phyloP scores from a whole-genome alignment of 2,797 vertebrate genomes.

The Parambassis ranga region DNA sequence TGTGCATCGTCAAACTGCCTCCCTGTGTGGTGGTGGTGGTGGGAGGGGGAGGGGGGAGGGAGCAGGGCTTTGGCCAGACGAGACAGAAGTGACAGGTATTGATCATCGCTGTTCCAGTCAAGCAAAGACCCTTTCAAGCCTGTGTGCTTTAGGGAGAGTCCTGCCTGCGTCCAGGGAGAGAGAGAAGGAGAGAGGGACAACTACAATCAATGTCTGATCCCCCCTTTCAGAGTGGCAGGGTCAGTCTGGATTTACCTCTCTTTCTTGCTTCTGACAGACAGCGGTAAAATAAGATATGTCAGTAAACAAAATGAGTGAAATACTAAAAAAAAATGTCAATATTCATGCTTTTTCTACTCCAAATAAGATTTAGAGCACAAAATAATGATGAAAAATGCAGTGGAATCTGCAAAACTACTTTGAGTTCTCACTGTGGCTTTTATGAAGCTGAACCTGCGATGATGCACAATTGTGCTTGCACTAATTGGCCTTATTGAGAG shows the following conservation, averaged over 20 bases:
- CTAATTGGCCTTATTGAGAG: slow-evolving; percentile 14
- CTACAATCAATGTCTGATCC: slow-evolving; percentile 70
- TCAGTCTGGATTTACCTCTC: slow-evolving; percentile 57
- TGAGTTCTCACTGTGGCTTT: neutral
- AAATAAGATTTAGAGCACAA: neutral
- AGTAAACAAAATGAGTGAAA: slow-evolving; percentile 30
- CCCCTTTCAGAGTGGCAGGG: slow-evolving; percentile 38
- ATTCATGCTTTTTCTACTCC: slow-evolving; percentile 1
- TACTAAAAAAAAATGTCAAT: slow-evolving; percentile 31
- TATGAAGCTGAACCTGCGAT: neutral
- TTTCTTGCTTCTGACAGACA: slow-evolving; percentile 55
- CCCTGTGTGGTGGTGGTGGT: neutral
- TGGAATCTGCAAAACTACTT: neutral
- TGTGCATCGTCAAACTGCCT: neutral
- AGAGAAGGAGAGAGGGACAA: slow-evolving; percentile 41
- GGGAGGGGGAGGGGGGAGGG: slow-evolving; percentile 12
- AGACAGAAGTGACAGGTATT: slow-evolving; percentile 82
- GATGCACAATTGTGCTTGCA: neutral
- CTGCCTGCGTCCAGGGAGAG: slow-evolving; percentile 56
- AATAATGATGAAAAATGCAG: neutral
- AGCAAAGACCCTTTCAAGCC: slow-evolving; percentile 73
- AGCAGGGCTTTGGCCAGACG: slow-evolving; percentile 62
- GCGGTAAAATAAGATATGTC: slow-evolving; percentile 54
- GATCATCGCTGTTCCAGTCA: slow-evolving; percentile 75
- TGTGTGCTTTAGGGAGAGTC: slow-evolving; percentile 66